phyloP scores from a whole-genome alignment of 2,113 vertebrate species.

The Reinhardtius hippoglossoides region DNA sequence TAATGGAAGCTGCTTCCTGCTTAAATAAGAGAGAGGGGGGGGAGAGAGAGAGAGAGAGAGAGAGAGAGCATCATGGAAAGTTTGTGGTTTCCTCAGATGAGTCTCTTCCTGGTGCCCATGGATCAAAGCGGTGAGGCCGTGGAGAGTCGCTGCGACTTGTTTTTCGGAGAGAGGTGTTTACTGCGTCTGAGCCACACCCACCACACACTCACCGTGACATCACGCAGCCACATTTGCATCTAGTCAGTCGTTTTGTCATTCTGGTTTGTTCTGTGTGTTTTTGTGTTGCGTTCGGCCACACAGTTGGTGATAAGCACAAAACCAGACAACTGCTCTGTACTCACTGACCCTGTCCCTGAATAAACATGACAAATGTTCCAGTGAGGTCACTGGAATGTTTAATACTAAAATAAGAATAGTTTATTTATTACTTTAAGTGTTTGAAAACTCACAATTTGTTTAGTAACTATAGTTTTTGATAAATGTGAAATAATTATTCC shows the following conservation, averaged over 20 bases:
- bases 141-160: constrained; percentile 53
- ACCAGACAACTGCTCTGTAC: background rate
- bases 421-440: background rate
- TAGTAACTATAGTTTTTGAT: too few species aligned
- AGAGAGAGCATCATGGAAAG: constrained; percentile 72
- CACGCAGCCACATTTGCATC: constrained; percentile 4
- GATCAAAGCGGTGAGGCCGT: constrained; percentile 59
- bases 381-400: background rate
- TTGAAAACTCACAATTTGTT: background rate
- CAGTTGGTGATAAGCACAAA: constrained; percentile 4
- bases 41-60: constrained; percentile 20
- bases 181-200: constrained; percentile 51
- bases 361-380: constrained; percentile 17
- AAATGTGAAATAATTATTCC: background rate
- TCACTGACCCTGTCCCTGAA: background rate
- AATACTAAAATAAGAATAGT: background rate
- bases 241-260: background rate
- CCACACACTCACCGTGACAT: constrained; percentile 38
- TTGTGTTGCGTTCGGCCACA: background rate
- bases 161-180: constrained; percentile 56
- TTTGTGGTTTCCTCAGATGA: constrained; percentile 71
- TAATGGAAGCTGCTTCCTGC: constrained; percentile 36
- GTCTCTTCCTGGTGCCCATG: constrained; percentile 68
- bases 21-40: constrained; percentile 45
- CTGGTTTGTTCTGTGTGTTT: background rate